phyloP scores from a whole-genome alignment of 2,797 vertebrate genomes.

The Pseudochromis fuscus region DNA sequence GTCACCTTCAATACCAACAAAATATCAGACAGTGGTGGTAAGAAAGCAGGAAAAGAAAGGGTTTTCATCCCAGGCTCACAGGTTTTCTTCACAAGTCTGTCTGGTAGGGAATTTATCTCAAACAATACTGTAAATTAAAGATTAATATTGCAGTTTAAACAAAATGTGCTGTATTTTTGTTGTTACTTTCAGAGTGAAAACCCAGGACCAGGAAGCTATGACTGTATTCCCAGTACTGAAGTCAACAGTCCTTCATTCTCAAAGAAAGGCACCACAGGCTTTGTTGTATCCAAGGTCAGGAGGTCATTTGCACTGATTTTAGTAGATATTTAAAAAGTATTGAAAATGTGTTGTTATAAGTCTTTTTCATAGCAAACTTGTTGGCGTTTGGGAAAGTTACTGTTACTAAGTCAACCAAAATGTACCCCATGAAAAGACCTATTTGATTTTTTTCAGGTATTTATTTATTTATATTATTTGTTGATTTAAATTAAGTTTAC shows the following conservation, averaged over 20 bases:
- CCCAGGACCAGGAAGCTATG: slow-evolving; percentile 85
- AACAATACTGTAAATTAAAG: background rate
- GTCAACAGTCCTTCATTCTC: slow-evolving; percentile 84
- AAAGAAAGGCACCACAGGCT: slow-evolving; percentile 85
- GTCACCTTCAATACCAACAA: slow-evolving; percentile 76
- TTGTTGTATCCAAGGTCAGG: slow-evolving; percentile 85
- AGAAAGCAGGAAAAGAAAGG: slow-evolving; percentile 75
- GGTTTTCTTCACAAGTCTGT: slow-evolving; percentile 72
- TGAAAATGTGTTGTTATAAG: too few species aligned
- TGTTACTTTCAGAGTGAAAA: slow-evolving; percentile 81
- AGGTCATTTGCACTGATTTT: background rate
- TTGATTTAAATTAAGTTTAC: too few species aligned
- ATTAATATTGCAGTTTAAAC: background rate
- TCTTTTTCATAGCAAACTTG: too few species aligned
- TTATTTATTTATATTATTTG: too few species aligned
- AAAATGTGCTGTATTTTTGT: slow-evolving; percentile 17
- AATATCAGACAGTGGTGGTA: slow-evolving; percentile 59
- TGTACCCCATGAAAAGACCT: too few species aligned
- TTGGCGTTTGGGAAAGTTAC: too few species aligned
- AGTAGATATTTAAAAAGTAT: too few species aligned
- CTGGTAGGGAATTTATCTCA: slow-evolving; percentile 67
- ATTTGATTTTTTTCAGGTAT: too few species aligned
- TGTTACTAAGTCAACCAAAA: too few species aligned
- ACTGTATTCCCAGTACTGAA: slow-evolving; percentile 65
- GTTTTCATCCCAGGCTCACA: slow-evolving; percentile 83